phyloP scores from a whole-genome alignment of 2,113 vertebrate species.

The Podarcis cretensis region DNA sequence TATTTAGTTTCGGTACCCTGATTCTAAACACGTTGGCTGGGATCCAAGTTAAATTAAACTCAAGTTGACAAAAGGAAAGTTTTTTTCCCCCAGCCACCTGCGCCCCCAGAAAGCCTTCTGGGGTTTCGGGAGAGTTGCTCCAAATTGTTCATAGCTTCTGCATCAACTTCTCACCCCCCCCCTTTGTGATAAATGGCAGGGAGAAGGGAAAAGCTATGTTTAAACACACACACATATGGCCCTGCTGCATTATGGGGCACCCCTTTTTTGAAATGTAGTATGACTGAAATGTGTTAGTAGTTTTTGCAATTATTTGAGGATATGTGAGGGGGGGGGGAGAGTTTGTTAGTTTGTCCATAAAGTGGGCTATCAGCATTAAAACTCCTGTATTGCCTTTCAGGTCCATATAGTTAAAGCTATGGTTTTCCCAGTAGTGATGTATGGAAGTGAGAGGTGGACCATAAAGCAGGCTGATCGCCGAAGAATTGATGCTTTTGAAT shows the following conservation, averaged over 20 bases:
- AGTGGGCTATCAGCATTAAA: neutral
- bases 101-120: neutral
- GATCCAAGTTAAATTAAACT: neutral
- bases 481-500: too few species aligned
- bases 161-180: neutral
- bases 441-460: too few species aligned
- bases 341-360: too few species aligned
- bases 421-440: too few species aligned
- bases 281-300: neutral
- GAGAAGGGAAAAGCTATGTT: too few species aligned
- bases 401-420: too few species aligned
- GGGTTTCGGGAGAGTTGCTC: neutral
- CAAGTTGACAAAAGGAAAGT: neutral
- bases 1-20: neutral
- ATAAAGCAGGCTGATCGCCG: too few species aligned
- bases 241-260: too few species aligned
- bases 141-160: neutral
- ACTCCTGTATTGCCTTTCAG: neutral
- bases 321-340: too few species aligned
- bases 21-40: neutral
- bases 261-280: neutral
- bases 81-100: neutral
- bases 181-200: too few species aligned
- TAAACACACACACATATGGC: too few species aligned
- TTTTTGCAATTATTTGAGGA: neutral